These are phyloP conservation scores for Liposcelis brunnea DNA, from an alignment of 2,888 invertebrate species.

Conservation along the genomic window DNA sequence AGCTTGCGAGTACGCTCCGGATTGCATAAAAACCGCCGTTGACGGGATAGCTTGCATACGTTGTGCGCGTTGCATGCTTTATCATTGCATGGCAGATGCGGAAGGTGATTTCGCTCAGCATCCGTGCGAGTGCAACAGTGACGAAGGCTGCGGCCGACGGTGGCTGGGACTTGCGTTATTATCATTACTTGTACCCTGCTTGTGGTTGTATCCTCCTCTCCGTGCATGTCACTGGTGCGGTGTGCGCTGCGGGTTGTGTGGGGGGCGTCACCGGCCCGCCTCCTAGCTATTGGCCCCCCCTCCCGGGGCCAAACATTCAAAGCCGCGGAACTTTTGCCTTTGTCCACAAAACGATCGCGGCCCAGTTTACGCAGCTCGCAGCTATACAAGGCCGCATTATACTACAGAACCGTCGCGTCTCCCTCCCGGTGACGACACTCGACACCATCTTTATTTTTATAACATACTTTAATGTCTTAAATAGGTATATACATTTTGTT, in stretches of 20 bases:
- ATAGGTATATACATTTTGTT: too few relatives aligned
- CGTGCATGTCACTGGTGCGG: constrained; percentile 71
- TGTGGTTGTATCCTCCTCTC: constrained; percentile 85
- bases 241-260: constrained; percentile 61
- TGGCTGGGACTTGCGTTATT: constrained; percentile 77
- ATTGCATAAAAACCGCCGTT: constrained; percentile 60
- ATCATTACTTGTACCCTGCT: constrained; percentile 76
- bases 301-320: constrained; percentile 2
- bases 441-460: constrained; percentile 9
- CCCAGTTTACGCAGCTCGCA: constrained; percentile 1
- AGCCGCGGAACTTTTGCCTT: neutral
- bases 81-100: constrained; percentile 83
- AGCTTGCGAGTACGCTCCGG: constrained; percentile 73
- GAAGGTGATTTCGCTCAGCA: constrained; percentile 75
- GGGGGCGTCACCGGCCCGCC: constrained; percentile 46
- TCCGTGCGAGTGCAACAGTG: constrained; percentile 61
- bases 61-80: constrained; percentile 77
- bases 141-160: constrained; percentile 50
- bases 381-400: constrained; percentile 2
- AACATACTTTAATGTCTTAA: constrained; percentile 1
- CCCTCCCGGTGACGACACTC: constrained; percentile 4
- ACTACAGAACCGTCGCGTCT: neutral
- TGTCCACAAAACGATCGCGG: neutral
- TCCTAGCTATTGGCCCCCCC: constrained; percentile 13
- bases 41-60: constrained; percentile 68